Evolutionary conservation across 2,888 invertebrate species (phyloP).

Genomic region (Sinopyrophorus schimmeli): DNA sequence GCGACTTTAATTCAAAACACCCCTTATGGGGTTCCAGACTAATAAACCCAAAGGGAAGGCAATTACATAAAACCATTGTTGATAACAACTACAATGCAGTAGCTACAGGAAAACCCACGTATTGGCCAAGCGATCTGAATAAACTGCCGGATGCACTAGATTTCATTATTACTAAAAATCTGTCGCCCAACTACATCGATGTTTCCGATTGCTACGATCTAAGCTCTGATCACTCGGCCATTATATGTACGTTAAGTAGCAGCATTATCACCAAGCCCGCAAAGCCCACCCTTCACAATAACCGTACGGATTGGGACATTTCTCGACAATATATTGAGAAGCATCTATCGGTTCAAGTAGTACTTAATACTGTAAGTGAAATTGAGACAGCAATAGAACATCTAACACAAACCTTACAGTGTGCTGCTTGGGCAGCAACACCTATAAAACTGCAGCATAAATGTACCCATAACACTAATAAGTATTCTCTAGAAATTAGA

Average conservation of each 20-base stretch:
- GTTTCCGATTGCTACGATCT: conserved; percentile 2
- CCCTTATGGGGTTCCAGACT: conserved; percentile 32
- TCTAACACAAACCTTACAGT: conserved; percentile 1
- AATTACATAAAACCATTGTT: conserved; percentile 3
- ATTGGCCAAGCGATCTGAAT: conserved; percentile 7
- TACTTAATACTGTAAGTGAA: neutral
- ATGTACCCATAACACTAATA: conserved; percentile 6
- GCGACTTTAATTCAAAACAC: conserved; percentile 14
- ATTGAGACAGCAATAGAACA: conserved; percentile 4
- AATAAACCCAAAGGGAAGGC: conserved; percentile 14
- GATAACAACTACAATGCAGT: conserved; percentile 4
- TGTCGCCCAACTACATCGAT: conserved; percentile 3
- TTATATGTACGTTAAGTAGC: conserved; percentile 7
- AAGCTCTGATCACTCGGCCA: conserved; percentile 8
- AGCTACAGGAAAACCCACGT: conserved; percentile 10
- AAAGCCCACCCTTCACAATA: conserved; percentile 4
- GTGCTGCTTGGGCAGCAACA: too few species aligned
- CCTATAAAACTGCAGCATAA: conserved; percentile 8
- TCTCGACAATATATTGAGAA: conserved; percentile 2
- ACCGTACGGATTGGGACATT: conserved; percentile 2
- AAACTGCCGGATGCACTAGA: conserved; percentile 14
- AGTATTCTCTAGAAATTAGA: conserved; percentile 4
- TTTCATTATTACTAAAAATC: conserved; percentile 12
- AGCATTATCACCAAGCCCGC: conserved; percentile 3
- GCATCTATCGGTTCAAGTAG: neutral